Conservation (phyloP, 2,888 invertebrate species). For the Chorisops tibialis region DNA sequence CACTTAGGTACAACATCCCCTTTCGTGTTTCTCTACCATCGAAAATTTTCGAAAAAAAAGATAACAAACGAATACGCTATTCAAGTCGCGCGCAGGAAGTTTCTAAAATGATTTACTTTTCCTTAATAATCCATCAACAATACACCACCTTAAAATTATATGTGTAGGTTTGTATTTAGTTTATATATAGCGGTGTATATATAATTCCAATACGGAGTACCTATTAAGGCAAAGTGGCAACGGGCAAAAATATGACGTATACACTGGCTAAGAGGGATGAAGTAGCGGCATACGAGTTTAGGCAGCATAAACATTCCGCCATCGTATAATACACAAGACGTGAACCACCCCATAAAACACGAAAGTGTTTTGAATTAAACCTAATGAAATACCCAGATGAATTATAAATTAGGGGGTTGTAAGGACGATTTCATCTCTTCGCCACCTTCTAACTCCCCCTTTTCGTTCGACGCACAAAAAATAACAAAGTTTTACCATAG, state of each 20-base stretch:
- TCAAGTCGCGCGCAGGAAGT: not conserved
- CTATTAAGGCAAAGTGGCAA: slow-evolving; percentile 10
- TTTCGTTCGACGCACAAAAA: too few relatives aligned
- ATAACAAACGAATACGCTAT: not conserved
- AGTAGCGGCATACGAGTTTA: not conserved
- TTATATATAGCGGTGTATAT: too few relatives aligned
- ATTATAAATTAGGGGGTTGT: slow-evolving; percentile 38
- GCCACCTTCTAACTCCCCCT: too few relatives aligned
- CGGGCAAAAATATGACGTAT: slow-evolving; percentile 17
- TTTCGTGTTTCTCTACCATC: not conserved
- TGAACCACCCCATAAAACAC: slow-evolving; percentile 34
- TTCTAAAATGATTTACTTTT: slow-evolving; percentile 19
- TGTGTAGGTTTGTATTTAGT: too few relatives aligned
- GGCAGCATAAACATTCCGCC: slow-evolving; percentile 8
- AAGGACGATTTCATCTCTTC: too few relatives aligned
- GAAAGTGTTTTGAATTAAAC: slow-evolving; percentile 41
- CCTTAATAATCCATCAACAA: slow-evolving; percentile 23
- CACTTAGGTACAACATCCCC: slow-evolving; percentile 3
- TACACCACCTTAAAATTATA: too few relatives aligned
- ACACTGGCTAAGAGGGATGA: slow-evolving; percentile 1
- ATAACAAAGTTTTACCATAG: not conserved
- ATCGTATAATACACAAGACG: slow-evolving; percentile 19
- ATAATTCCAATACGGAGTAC: slow-evolving; percentile 1
- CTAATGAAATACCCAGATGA: slow-evolving; percentile 41
- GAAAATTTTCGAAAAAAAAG: too few relatives aligned